These are phyloP conservation scores for Epistrophella euchroma DNA, from an alignment of 2,888 invertebrate genomes.

Conservation along the genomic window DNA sequence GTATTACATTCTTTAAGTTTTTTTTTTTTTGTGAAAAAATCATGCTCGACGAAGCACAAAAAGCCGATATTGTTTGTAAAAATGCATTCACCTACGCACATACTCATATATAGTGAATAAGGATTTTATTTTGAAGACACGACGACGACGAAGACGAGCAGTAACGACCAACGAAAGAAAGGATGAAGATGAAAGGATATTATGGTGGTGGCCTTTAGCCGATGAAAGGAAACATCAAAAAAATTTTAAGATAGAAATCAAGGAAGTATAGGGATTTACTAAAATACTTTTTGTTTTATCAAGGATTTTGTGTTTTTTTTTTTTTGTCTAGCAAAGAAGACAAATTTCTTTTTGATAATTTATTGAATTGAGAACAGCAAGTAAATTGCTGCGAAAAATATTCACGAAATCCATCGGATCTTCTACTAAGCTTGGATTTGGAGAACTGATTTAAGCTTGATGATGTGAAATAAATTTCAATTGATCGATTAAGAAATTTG, in stretches of 20 bases:
- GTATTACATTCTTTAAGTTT: conserved; percentile 18
- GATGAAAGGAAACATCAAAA: conserved; percentile 13
- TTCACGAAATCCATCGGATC: not conserved
- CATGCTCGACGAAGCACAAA: conserved; percentile 61
- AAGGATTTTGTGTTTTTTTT: conserved; percentile 29
- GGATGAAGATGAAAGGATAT: not conserved
- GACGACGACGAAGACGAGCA: not conserved
- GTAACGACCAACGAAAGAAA: not conserved
- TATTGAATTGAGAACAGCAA: not conserved
- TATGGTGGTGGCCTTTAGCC: not conserved
- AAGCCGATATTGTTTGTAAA: conserved; percentile 45
- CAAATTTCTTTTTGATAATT: not conserved
- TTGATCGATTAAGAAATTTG: not conserved
- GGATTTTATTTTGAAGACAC: not conserved
- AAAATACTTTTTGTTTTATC: conserved; percentile 29
- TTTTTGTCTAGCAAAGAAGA: not conserved
- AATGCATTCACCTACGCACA: conserved; percentile 47
- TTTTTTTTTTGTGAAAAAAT: conserved; percentile 1
- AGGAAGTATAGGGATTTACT: conserved; percentile 8
- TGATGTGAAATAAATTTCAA: conserved; percentile 13
- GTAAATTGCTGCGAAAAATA: not conserved
- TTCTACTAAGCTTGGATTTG: not conserved
- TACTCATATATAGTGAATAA: not conserved
- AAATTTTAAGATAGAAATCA: not conserved
- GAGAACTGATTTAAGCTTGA: conserved; percentile 30